Evolutionary conservation across 2,888 invertebrate genomes (phyloP).

Genomic region (Drosophila glabriapex): DNA sequence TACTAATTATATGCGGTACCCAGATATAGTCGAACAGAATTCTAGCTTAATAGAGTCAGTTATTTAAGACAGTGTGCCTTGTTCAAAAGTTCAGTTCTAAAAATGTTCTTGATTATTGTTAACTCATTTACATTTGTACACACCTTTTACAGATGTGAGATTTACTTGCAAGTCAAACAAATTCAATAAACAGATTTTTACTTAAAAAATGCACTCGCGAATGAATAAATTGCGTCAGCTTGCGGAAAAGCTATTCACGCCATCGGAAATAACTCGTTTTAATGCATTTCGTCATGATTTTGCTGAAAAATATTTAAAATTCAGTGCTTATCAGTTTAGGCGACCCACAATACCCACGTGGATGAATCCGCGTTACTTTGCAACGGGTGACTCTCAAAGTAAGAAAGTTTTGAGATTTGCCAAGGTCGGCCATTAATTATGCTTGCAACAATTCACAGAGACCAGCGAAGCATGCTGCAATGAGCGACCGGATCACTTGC

Average conservation of each 20-base stretch:
- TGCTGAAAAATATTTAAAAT: slow-evolving; percentile 37
- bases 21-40: background rate
- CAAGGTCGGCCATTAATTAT: rapidly evolving
- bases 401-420: background rate
- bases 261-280: slow-evolving; percentile 57
- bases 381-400: slow-evolving; percentile 31
- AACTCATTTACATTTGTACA: background rate
- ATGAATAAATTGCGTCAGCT: slow-evolving; percentile 52
- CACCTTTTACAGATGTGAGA: background rate
- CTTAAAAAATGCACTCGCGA: slow-evolving; percentile 26
- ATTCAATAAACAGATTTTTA: background rate
- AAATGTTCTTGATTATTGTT: background rate
- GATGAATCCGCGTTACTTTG: slow-evolving; percentile 42
- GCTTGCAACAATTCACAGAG: slow-evolving; percentile 1
- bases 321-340: slow-evolving; percentile 33
- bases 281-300: slow-evolving; percentile 41
- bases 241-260: slow-evolving; percentile 62
- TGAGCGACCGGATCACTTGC: slow-evolving; percentile 3
- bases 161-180: background rate
- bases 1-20: background rate
- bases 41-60: background rate
- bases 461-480: slow-evolving; percentile 14
- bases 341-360: slow-evolving; percentile 39
- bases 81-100: no score
- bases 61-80: background rate